Evolutionary conservation across 2,888 invertebrate genomes (phyloP).

Genomic region (Lasioglossum marginatum): DNA sequence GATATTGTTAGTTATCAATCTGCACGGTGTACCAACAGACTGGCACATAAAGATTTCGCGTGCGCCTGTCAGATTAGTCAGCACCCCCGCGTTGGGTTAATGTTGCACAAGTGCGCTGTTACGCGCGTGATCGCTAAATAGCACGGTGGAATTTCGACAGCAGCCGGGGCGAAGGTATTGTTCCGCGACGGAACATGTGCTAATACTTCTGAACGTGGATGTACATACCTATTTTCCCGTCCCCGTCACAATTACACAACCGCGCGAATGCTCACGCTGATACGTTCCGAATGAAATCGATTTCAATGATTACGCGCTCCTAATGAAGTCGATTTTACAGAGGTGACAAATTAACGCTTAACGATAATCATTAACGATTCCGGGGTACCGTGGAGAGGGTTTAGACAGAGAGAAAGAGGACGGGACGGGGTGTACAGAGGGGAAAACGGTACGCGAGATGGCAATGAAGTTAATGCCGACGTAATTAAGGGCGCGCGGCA

Average conservation of each 20-base stretch:
- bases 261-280: constrained; percentile 3
- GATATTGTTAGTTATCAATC: neutral
- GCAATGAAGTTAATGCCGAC: constrained; percentile 7
- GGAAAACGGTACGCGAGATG: neutral
- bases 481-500: constrained; percentile 20
- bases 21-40: neutral
- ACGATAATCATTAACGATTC: constrained; percentile 29
- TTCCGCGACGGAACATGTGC: neutral
- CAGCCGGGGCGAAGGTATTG: constrained; percentile 9
- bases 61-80: neutral
- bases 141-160: constrained; percentile 1
- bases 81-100: neutral
- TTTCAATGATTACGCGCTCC: constrained; percentile 24
- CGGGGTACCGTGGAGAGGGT: neutral
- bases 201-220: neutral
- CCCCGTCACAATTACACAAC: constrained; percentile 10
- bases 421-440: neutral
- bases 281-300: constrained; percentile 10
- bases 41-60: neutral
- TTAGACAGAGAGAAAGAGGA: neutral
- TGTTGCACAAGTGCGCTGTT: neutral
- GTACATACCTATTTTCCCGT: neutral
- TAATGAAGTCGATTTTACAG: constrained; percentile 13
- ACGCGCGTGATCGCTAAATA: constrained; percentile 5
- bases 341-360: constrained; percentile 28